Conservation (phyloP, 2,113 vertebrate genomes). For the Aythya baeri region DNA sequence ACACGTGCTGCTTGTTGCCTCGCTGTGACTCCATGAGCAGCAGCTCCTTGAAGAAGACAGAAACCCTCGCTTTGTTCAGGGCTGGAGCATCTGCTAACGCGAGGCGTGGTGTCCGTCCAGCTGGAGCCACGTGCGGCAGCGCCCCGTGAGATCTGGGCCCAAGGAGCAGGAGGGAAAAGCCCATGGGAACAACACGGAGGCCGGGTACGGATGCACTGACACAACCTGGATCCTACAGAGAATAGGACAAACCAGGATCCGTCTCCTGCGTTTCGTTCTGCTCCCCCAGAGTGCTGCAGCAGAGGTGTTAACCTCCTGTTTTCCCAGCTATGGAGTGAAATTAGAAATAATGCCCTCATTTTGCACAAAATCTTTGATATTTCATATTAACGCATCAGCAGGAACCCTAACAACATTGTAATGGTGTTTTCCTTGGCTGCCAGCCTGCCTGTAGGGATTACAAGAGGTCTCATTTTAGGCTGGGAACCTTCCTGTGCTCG, state of each 20-base stretch:
- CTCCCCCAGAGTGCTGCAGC: background rate
- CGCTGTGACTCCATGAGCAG: background rate
- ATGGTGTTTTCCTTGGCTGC: fast-evolving
- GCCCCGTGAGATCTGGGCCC: background rate
- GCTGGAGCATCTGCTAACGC: background rate
- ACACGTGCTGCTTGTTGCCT: background rate
- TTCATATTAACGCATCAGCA: background rate
- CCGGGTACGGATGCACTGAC: background rate
- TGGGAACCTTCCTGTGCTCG: background rate
- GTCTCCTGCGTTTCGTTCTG: background rate
- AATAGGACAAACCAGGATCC: background rate
- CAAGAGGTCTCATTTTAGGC: background rate
- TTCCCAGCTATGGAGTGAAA: background rate
- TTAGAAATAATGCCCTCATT: background rate
- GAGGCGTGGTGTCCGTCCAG: background rate
- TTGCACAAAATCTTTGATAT: background rate
- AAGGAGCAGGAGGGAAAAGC: background rate
- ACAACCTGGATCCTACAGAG: background rate
- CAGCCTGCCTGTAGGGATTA: fast-evolving
- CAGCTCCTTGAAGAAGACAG: background rate
- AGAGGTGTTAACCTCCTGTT: background rate
- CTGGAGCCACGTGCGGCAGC: background rate
- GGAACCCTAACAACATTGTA: background rate
- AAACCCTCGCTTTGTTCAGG: background rate
- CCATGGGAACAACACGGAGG: background rate